phyloP scores from a whole-genome alignment of 2,888 invertebrate genomes.

The Spilarctia lutea region DNA sequence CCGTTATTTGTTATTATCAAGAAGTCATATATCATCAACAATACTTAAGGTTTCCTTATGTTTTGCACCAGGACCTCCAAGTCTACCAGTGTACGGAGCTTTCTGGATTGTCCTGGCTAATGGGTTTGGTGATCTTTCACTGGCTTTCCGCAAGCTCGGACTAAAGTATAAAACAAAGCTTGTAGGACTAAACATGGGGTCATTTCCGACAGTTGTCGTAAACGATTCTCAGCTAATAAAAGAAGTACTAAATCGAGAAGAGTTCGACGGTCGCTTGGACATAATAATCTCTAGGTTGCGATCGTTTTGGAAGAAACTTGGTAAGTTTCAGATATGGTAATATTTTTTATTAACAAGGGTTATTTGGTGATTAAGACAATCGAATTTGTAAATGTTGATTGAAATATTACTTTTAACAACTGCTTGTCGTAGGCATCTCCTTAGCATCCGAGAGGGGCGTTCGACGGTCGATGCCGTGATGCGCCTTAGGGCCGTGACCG shows the following conservation, averaged over 20 bases:
- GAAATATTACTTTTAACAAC: too few relatives aligned
- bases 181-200: slow-evolving; percentile 86
- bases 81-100: slow-evolving; percentile 88
- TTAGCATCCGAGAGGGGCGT: too few relatives aligned
- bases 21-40: too few relatives aligned
- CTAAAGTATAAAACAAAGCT: slow-evolving; percentile 87
- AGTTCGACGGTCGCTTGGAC: slow-evolving; percentile 88
- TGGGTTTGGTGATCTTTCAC: slow-evolving; percentile 82
- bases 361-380: too few relatives aligned
- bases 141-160: slow-evolving; percentile 80
- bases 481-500: too few relatives aligned
- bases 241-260: slow-evolving; percentile 86
- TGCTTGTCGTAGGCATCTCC: too few relatives aligned
- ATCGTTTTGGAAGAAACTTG: slow-evolving; percentile 84
- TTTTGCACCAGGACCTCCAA: slow-evolving; percentile 84
- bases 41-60: not conserved
- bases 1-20: too few relatives aligned
- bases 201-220: slow-evolving; percentile 78
- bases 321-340: slow-evolving; percentile 59
- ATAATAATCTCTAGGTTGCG: slow-evolving; percentile 80
- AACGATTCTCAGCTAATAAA: slow-evolving; percentile 85
- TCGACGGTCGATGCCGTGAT: too few relatives aligned
- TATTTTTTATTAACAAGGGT: not conserved
- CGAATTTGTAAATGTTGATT: too few relatives aligned
- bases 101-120: slow-evolving; percentile 86